A percentile compares a stretch with the other conserved stretches of the same genome.
Conservation (phyloP, 2,888 invertebrate genomes). For the Malachius bipustulatus region DNA sequence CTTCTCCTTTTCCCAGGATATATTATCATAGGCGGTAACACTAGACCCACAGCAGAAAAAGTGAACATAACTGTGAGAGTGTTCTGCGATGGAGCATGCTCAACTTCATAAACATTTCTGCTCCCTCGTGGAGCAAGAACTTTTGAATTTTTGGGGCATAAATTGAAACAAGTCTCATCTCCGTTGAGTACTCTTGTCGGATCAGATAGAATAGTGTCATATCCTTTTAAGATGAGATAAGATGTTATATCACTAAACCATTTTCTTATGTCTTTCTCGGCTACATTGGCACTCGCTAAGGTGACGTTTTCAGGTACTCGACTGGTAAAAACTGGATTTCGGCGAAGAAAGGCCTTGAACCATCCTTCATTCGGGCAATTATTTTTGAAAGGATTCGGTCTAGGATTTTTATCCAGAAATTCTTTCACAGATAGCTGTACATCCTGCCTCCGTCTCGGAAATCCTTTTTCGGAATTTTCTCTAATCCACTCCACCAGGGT, state of each 20-base stretch:
- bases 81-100: too few relatives aligned
- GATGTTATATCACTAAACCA: constrained; percentile 4
- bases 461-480: constrained; percentile 13
- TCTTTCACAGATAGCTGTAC: constrained; percentile 14
- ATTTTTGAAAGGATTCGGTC: constrained; percentile 14
- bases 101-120: too few relatives aligned
- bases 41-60: too few relatives aligned
- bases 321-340: constrained; percentile 21
- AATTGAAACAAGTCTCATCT: constrained; percentile 21
- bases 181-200: constrained; percentile 4
- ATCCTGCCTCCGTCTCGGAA: constrained; percentile 17
- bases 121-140: too few relatives aligned
- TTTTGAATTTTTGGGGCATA: constrained; percentile 18
- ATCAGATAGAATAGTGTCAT: background rate
- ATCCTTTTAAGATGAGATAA: constrained; percentile 5
- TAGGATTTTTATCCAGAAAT: constrained; percentile 12
- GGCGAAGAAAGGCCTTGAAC: constrained; percentile 18
- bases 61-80: too few relatives aligned
- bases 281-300: too few relatives aligned
- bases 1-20: constrained; percentile 24
- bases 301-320: too few relatives aligned
- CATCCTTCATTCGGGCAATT: constrained; percentile 12
- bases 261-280: constrained; percentile 3
- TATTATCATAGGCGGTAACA: constrained; percentile 26
- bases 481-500: constrained; percentile 15